Conservation (phyloP, 2,113 vertebrate genomes). For the Rousettus leschenaultii region DNA sequence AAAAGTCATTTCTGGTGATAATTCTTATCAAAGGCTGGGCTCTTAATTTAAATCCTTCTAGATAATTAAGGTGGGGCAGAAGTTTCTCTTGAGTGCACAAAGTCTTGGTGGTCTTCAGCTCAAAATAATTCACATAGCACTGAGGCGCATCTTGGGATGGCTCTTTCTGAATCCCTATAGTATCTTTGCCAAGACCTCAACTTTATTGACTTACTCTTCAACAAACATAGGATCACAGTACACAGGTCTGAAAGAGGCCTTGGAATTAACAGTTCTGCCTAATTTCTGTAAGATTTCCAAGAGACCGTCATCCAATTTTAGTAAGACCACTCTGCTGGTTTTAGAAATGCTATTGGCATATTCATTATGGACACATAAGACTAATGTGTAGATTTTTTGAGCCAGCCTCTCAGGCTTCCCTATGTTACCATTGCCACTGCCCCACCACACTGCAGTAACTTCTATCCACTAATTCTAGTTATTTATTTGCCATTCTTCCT, state of each 20-base stretch:
- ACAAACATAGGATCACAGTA: neutral
- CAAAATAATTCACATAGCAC: neutral
- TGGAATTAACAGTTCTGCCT: neutral
- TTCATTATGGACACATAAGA: neutral
- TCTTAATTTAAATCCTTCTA: neutral
- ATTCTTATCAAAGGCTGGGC: neutral
- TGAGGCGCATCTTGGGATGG: neutral
- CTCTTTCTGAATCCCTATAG: neutral
- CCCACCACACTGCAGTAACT: neutral
- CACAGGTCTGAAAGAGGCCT: neutral
- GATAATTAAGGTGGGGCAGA: no score
- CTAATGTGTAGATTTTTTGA: neutral
- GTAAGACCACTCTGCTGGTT: neutral
- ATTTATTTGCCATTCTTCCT: neutral
- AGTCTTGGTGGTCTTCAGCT: neutral
- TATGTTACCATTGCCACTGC: neutral
- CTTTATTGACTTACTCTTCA: slow-evolving; percentile 3
- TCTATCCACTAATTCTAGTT: neutral
- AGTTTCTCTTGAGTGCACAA: no score
- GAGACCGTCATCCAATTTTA: neutral
- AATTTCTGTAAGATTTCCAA: neutral
- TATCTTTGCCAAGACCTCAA: neutral
- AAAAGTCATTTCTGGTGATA: neutral
- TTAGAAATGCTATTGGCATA: neutral
- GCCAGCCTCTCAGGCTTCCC: neutral